Evolutionary conservation across 2,113 vertebrate genomes (phyloP).

Genomic region (Cervus canadensis): DNA sequence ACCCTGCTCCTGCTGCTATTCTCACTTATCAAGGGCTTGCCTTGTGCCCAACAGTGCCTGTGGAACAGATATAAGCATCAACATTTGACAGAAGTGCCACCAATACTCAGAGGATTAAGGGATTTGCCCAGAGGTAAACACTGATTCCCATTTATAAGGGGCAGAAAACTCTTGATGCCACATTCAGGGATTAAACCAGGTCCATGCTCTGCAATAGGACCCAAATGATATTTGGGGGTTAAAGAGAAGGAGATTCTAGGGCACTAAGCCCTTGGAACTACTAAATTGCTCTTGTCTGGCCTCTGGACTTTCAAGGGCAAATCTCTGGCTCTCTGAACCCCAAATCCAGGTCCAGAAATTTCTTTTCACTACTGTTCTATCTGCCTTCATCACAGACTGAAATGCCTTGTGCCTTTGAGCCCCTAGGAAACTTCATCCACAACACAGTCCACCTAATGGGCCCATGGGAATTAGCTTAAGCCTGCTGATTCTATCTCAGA

Average conservation of each 20-base stretch:
- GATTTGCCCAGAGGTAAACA: not conserved
- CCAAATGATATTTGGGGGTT: not conserved
- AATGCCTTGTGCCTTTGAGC: not conserved
- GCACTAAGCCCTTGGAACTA: not conserved
- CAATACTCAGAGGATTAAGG: not conserved
- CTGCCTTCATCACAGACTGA: not conserved
- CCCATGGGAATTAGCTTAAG: not conserved
- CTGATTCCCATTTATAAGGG: not conserved
- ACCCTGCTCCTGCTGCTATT: not conserved
- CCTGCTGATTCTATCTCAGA: not conserved
- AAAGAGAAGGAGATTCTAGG: not conserved
- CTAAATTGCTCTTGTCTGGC: not conserved
- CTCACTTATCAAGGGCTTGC: not conserved
- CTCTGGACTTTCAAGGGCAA: not conserved
- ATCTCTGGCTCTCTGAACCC: not conserved
- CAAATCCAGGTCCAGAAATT: not conserved
- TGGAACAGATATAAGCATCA: rapidly evolving
- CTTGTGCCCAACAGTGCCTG: not conserved
- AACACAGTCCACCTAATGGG: not conserved
- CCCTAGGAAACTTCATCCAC: not conserved
- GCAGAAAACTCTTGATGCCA: not conserved
- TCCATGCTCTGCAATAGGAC: not conserved
- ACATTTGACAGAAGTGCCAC: not conserved
- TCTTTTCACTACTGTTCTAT: not conserved
- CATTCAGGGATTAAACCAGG: not conserved